Evolutionary conservation across 2,797 vertebrate genomes (phyloP).

Genomic region (Moxostoma hubbsi): DNA sequence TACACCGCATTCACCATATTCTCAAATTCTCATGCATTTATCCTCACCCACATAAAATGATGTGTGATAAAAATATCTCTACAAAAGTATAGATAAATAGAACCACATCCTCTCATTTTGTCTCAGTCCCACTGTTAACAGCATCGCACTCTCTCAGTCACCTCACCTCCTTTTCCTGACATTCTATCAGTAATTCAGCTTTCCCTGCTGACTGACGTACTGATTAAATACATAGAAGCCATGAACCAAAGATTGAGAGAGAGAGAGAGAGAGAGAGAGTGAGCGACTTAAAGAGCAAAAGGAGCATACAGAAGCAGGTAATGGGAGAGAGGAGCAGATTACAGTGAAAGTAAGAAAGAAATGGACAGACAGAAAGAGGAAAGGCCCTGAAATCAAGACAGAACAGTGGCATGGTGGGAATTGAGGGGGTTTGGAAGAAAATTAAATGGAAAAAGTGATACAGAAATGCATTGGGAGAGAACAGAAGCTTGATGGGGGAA

Average conservation of each 20-base stretch:
- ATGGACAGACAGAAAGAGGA: constrained; percentile 9
- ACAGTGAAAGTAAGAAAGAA: constrained; percentile 14
- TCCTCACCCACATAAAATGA: neutral
- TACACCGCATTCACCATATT: neutral
- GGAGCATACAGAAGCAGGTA: constrained; percentile 18
- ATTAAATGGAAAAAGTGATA: constrained; percentile 7
- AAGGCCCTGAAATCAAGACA: constrained; percentile 32
- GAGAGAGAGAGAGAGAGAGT: neutral
- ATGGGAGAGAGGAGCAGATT: constrained; percentile 24
- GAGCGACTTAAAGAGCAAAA: constrained; percentile 10
- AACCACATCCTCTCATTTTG: neutral
- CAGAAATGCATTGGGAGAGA: neutral
- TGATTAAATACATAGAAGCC: constrained; percentile 71
- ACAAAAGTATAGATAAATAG: too few species aligned
- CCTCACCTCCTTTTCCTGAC: constrained; percentile 56
- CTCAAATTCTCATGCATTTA: neutral
- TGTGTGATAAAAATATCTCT: neutral
- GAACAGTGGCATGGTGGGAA: constrained; percentile 28
- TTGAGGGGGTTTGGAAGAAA: constrained; percentile 29
- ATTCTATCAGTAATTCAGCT: constrained; percentile 75
- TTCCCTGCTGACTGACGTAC: constrained; percentile 69
- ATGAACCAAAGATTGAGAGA: constrained; percentile 32
- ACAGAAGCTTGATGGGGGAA: neutral
- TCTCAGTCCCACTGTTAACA: constrained; percentile 36
- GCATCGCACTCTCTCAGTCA: constrained; percentile 39